Conservation (phyloP, 2,797 vertebrate genomes). For the Mastacembelus armatus region DNA sequence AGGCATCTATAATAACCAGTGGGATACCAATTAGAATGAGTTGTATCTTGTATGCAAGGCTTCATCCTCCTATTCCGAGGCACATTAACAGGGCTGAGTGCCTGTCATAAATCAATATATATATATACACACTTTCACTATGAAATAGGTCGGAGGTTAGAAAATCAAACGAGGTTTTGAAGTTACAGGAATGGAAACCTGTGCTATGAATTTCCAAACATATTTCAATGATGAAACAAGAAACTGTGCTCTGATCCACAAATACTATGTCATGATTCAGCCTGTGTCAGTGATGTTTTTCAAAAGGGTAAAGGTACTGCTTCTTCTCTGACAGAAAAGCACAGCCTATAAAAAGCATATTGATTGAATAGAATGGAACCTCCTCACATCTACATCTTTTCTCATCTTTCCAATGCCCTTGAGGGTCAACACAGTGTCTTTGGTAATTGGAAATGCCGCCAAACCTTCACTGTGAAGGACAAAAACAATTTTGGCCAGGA, state of each 20-base stretch:
- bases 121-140: constrained; percentile 50
- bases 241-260: constrained; percentile 39
- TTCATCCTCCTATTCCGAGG: constrained; percentile 37
- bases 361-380: constrained; percentile 75
- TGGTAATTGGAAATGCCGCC: constrained; percentile 75
- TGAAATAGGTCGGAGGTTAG: constrained; percentile 44
- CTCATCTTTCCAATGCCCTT: constrained; percentile 73
- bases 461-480: constrained; percentile 66
- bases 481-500: constrained; percentile 71
- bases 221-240: constrained; percentile 30
- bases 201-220: constrained; percentile 9
- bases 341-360: constrained; percentile 72
- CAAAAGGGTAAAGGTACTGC: constrained; percentile 49
- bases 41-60: constrained; percentile 53
- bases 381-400: constrained; percentile 81
- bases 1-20: constrained; percentile 67
- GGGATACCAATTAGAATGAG: constrained; percentile 72
- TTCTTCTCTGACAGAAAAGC: constrained; percentile 56
- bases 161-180: constrained; percentile 54
- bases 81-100: constrained; percentile 59
- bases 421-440: constrained; percentile 79
- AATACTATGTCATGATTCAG: constrained; percentile 55
- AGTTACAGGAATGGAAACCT: constrained; percentile 49
- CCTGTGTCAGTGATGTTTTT: constrained; percentile 54
- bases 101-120: constrained; percentile 58